Conservation (phyloP, 2,113 vertebrate genomes). For the Melierax canorus region DNA sequence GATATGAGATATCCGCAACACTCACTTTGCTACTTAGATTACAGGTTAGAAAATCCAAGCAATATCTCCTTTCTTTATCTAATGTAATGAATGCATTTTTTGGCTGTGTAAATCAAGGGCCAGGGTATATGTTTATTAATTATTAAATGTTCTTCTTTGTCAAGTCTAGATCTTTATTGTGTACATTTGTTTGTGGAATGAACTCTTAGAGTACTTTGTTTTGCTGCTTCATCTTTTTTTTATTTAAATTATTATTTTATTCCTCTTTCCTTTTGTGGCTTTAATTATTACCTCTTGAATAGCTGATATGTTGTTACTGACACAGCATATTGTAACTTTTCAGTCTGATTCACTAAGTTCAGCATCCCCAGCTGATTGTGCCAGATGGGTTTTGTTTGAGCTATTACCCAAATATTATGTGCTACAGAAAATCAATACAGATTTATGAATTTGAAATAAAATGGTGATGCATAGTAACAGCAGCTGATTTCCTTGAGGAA, state of each 20-base stretch:
- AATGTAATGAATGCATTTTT: neutral
- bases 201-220: neutral
- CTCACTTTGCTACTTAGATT: neutral
- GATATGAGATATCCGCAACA: neutral
- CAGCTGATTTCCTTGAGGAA: conserved; percentile 9
- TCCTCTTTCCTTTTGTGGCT: neutral
- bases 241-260: neutral
- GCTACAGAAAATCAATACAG: conserved; percentile 39
- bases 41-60: neutral
- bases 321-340: conserved; percentile 17
- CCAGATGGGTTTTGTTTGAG: conserved; percentile 33
- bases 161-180: neutral
- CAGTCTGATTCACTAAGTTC: neutral
- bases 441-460: conserved; percentile 23
- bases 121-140: neutral
- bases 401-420: conserved; percentile 40
- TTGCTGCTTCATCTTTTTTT: neutral
- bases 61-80: neutral
- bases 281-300: neutral
- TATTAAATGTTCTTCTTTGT: neutral
- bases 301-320: neutral
- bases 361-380: neutral
- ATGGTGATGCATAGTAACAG: neutral
- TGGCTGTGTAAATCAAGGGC: neutral
- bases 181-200: neutral